Evolutionary conservation across 2,888 invertebrate genomes (phyloP), one percentile per base, ranked within the genome.

Genomic region (Aphrophora alni): DNA sequence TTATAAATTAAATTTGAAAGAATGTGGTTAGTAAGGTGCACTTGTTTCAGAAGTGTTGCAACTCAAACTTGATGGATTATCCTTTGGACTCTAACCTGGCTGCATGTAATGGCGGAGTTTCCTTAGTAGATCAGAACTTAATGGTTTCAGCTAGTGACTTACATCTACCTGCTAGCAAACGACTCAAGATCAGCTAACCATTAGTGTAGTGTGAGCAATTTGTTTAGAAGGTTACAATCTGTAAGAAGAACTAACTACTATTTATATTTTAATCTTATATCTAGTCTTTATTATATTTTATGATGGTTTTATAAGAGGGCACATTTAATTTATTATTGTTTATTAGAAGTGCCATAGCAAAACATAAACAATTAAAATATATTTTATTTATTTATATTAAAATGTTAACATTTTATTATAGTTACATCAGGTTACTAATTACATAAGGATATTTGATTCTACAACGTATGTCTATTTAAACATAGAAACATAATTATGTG

Each of bases 141-240:
- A 2, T 44, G 44, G 44, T 44, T 10, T 44, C 44, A 44, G 14
- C 44, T 44, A 44, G 44, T 14, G 44, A 44, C 17, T 44, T 44
- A 44, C 70, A 71, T 25, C 71, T 78, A 10, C 77, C 77, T n/a
- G 25, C 38, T 8, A 28, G 71, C 27, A 78, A 78, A 44, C 77
- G 77, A 5, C 69, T 78, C 77, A 78, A 78, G 72, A 69, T 78
- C n/a, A 78, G 77, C 77, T 78, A 78, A 78, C 77, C 77, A 38
- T 14, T 44, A 44, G 44, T 10, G 8, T 44, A 14, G 14, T 14
- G 44, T 44, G 44, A 44, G 44, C 44, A 44, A 2, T 44, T 2
- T 14, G 44, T 44, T 44, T 44, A 44, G 44, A 14, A 44, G 44
- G 44, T 44, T 44, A 44, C 44, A 44, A 44, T 14, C 33, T 44